Evolutionary conservation across 1,140 invertebrate species (phyloP), one percentile per base, ranked within the genome.

Genomic region (Drosophila pseudoananassae): DNA sequence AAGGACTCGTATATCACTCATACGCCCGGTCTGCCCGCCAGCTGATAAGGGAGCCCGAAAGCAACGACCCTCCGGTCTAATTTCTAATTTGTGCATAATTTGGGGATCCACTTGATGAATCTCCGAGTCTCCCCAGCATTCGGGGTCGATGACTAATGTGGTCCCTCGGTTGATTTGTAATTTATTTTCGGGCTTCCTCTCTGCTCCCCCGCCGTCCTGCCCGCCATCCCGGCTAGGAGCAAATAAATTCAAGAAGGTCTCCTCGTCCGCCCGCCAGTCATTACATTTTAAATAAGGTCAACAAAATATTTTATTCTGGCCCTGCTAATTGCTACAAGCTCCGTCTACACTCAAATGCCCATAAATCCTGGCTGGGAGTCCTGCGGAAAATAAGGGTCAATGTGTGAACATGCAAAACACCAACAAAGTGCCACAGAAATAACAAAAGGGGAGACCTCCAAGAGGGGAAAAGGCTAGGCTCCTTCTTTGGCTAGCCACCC

Each of bases 261-360:
- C 17, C n/a, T 1, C 14, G n/a, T 20, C 17, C 14, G 17, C 12
- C 33, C 33, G 23, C 46, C 43, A 71, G 56, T 80, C 78, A 81
- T 77, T 82, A 71, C 64, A 83, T 84, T 84, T 85, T 60, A 66
- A 79, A 53, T 72, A 79, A 79, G 80, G 80, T 83, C 80, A 76
- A 76, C 64, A 70, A 33, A 71, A 45, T 57, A 29, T 65, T 38
- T 43, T 36, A 50, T 61, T 33, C 10, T 25, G 40, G n/a, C 46
- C 49, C 56, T 77, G 82, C 81, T 85, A 85, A 85, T 85, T 85
- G 82, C 82, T 53, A 60, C 61, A 85, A 84, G 76, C 33, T 58
- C 17, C 40, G 45, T 38, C 29, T 20, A 8, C 47, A 15, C 63
- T 45, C 56, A 78, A 68, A 74, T 59, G 45, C 43, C 74, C 70